Percentiles rank a stretch among this genome's conserved stretches.
These are phyloP conservation scores for Diprion similis DNA, from an alignment of 1,140 invertebrate species.

Conservation along the genomic window DNA sequence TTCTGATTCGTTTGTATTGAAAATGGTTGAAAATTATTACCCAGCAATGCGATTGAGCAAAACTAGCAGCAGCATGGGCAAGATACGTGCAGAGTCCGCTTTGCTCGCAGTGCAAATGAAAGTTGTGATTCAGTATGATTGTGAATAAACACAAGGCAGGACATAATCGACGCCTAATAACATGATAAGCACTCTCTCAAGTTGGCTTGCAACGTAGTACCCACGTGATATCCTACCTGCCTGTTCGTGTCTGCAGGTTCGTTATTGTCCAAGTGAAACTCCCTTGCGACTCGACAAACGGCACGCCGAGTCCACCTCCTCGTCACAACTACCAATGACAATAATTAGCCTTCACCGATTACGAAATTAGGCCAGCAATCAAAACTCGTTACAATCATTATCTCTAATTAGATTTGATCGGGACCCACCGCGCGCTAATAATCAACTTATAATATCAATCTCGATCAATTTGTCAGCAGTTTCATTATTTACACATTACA, in stretches of 20 bases:
- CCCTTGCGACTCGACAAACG: background rate
- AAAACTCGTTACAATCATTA: conserved; percentile 11
- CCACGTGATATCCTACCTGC: background rate
- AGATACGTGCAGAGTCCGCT: too few species aligned
- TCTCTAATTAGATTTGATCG: conserved; percentile 4
- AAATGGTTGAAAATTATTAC: too few species aligned
- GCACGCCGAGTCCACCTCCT: background rate
- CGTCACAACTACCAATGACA: conserved; percentile 15
- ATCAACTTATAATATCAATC: background rate
- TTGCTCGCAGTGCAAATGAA: background rate
- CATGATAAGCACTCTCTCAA: conserved; percentile 12
- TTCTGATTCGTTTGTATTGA: too few species aligned
- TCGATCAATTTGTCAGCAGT: conserved; percentile 1
- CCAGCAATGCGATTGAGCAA: too few species aligned
- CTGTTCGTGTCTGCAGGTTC: background rate
- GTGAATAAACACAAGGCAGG: conserved; percentile 5
- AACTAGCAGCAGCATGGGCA: too few species aligned
- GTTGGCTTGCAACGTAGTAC: background rate
- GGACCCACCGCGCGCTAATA: background rate
- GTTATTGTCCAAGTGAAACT: background rate
- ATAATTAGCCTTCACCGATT: conserved; percentile 17
- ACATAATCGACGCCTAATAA: conserved; percentile 11
- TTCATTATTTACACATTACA: too few species aligned
- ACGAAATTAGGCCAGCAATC: conserved; percentile 8
- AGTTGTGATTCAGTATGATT: background rate